Conservation (phyloP, 2,797 vertebrate genomes). For the Neosalanx taihuensis region DNA sequence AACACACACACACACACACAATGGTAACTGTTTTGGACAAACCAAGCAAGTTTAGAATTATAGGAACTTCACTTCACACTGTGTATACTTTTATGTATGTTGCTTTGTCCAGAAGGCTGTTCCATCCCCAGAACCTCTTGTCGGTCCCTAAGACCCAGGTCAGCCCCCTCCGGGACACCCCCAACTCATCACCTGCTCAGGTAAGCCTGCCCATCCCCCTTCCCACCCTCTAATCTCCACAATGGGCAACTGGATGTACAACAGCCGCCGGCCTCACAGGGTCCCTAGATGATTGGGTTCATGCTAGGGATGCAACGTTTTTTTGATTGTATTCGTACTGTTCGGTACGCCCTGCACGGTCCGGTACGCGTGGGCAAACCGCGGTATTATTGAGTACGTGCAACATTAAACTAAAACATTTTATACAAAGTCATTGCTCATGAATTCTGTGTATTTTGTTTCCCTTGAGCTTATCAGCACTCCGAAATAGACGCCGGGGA, state of each 20-base stretch:
- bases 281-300: background rate
- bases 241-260: too few species aligned
- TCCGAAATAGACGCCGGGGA: too few species aligned
- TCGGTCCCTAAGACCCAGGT: conserved; percentile 71
- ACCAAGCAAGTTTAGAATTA: too few species aligned
- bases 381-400: too few species aligned
- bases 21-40: too few species aligned
- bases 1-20: background rate
- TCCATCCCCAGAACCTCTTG: conserved; percentile 75
- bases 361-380: too few species aligned
- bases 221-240: background rate
- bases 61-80: background rate
- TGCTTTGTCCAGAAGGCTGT: conserved; percentile 76
- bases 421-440: too few species aligned
- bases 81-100: background rate
- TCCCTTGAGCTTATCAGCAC: too few species aligned
- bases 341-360: too few species aligned
- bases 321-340: too few species aligned
- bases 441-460: too few species aligned
- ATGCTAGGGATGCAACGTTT: background rate
- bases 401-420: too few species aligned
- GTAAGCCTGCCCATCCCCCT: conserved; percentile 6
- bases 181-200: conserved; percentile 77
- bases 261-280: background rate
- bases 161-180: conserved; percentile 79